Evolutionary conservation across 2,888 invertebrate species (phyloP), one percentile per base, ranked within the genome.

Genomic region (Tanypteryx hageni): DNA sequence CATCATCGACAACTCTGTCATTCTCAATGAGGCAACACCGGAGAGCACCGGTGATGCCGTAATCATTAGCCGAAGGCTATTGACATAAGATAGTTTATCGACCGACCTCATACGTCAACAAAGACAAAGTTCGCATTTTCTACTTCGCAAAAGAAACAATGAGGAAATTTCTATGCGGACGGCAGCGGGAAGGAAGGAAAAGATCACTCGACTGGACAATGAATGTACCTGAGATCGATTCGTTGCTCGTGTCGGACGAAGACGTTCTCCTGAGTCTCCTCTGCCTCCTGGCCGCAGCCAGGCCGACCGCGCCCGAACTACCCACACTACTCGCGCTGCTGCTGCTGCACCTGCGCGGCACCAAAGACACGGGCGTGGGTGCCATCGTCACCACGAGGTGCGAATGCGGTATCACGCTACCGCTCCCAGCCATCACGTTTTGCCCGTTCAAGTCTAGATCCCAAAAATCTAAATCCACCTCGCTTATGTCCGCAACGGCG

Each of bases 381-480:
- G 83, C 94, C 93, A 93, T 93, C 93, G 92, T 93, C 58, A 92
- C 92, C 86, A 85, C 64, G 92, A 76, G 92, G 31, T 86, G 93
- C 92, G 85, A 92, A 82, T 85, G 91, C 92, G 92, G 93, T 92
- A 92, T 64, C 81, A 64, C 27, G 14, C 68, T 16, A 10, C 92
- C 82, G 68, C 76, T 22, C 18, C 84, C 92, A 22, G 92, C 91
- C 92, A 92, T 92, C 61, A 91, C 92, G 22, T 92, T 93, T 86
- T 93, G 86, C 76, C 93, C 92, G 94, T 96, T 96, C 92, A 96
- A 94, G 94, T 97, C 96, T 94, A 97, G 94, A 94, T 98, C 97
- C 98, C 98, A 98, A 94, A 98, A 96, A 94, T 98, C 98, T 93
- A 98, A 96, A 94, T 98, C 97, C 93, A 95, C 94, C 93, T 96